Percentiles rank a stretch among this genome's conserved stretches.
phyloP scores from a whole-genome alignment of 2,888 invertebrate genomes.

The Tribolium freemani region DNA sequence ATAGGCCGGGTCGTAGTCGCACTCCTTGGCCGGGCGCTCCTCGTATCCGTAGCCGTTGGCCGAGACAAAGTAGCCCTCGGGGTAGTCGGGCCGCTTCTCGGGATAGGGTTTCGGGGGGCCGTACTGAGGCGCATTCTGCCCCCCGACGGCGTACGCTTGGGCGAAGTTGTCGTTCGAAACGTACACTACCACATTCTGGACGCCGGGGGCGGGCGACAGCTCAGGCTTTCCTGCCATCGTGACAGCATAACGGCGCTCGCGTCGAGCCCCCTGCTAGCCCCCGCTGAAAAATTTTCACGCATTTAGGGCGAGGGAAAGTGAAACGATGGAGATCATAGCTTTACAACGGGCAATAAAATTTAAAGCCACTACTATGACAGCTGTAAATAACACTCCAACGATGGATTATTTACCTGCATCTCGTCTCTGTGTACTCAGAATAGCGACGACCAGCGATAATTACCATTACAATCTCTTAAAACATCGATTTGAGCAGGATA shows the following conservation, averaged over 20 bases:
- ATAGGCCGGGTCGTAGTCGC: constrained; percentile 61
- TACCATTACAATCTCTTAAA: constrained; percentile 67
- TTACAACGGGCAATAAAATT: constrained; percentile 59
- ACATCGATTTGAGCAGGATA: constrained; percentile 20
- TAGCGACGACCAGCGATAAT: constrained; percentile 60
- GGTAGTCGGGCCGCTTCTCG: constrained; percentile 55
- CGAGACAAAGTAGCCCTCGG: constrained; percentile 57
- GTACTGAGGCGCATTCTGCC: constrained; percentile 69
- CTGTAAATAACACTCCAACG: constrained; percentile 48
- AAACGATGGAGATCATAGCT: constrained; percentile 46
- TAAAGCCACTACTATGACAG: constrained; percentile 50
- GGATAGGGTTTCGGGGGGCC: constrained; percentile 61
- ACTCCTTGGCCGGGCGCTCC: constrained; percentile 59
- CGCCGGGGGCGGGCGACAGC: constrained; percentile 72
- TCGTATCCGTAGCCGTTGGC: constrained; percentile 62
- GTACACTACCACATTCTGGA: constrained; percentile 73
- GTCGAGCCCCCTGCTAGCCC: constrained; percentile 67
- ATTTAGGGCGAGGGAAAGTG: constrained; percentile 7
- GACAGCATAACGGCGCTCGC: constrained; percentile 80
- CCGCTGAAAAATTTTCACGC: constrained; percentile 20
- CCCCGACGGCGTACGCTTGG: constrained; percentile 70
- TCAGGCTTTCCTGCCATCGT: constrained; percentile 85
- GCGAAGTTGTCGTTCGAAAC: constrained; percentile 73
- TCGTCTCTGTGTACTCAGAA: constrained; percentile 65
- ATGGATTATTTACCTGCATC: constrained; percentile 67